phyloP scores from a whole-genome alignment of 2,888 invertebrate species.

The Pasiphila rectangulata region DNA sequence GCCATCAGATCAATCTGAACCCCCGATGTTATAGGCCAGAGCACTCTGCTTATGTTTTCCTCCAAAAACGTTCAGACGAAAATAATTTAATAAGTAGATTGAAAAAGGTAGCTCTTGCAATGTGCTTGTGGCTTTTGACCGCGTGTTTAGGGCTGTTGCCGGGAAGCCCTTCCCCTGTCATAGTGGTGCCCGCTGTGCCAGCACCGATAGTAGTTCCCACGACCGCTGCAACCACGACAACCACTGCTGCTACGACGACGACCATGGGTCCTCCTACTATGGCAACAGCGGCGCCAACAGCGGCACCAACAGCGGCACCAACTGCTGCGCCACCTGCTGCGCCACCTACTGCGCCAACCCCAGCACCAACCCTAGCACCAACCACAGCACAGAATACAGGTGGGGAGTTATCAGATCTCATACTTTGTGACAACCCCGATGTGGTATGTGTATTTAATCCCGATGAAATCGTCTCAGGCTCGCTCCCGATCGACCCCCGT shows the following conservation, averaged over 20 bases:
- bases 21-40: conserved; percentile 10
- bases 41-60: conserved; percentile 17
- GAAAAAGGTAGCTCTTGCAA: conserved; percentile 43
- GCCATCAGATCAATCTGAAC: conserved; percentile 41
- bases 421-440: conserved; percentile 68
- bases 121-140: conserved; percentile 76
- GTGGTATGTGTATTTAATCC: conserved; percentile 71
- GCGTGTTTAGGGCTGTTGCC: conserved; percentile 72
- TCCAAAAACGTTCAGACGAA: conserved; percentile 20
- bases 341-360: conserved; percentile 35
- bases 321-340: conserved; percentile 33
- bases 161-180: conserved; percentile 46
- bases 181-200: conserved; percentile 54
- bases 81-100: too few species aligned
- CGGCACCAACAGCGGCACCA: conserved; percentile 31
- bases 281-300: conserved; percentile 29
- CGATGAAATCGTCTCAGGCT: conserved; percentile 64
- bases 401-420: conserved; percentile 59
- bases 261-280: conserved; percentile 28
- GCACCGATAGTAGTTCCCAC: conserved; percentile 66
- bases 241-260: conserved; percentile 31
- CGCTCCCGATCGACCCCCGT: conserved; percentile 71
- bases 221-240: conserved; percentile 37
- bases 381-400: conserved; percentile 42
- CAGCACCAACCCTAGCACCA: conserved; percentile 32